Conservation (phyloP, 2,888 invertebrate genomes). For the Caprella mutica region DNA sequence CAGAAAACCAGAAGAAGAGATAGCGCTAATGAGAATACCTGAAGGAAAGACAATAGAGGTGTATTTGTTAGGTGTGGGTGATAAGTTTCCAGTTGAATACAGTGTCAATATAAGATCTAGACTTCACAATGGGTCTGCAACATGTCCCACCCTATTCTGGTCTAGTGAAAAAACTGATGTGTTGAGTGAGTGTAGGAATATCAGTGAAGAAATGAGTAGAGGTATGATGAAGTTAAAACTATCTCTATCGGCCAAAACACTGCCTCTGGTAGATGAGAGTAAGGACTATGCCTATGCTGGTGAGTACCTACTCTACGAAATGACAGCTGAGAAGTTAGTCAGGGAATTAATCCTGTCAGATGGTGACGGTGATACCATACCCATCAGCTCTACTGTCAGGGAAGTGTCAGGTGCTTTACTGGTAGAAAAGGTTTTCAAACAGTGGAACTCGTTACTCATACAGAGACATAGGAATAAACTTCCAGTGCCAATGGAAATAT, state of each 20-base stretch:
- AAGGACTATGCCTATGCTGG: conserved; percentile 2
- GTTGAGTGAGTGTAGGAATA: neutral
- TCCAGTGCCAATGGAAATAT: conserved; percentile 3
- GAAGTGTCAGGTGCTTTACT: neutral
- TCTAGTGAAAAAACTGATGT: neutral
- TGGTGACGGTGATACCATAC: too few species aligned
- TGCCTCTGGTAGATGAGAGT: conserved; percentile 1
- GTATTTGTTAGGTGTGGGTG: conserved; percentile 12
- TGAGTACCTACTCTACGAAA: conserved; percentile 13
- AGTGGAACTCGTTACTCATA: conserved; percentile 20
- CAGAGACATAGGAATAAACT: conserved; percentile 12
- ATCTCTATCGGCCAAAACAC: neutral
- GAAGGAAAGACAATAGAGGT: conserved; percentile 8
- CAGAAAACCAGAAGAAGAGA: conserved; percentile 7
- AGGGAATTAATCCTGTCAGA: too few species aligned
- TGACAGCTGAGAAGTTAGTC: neutral
- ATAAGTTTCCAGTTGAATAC: conserved; percentile 16
- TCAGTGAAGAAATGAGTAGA: neutral
- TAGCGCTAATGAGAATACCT: conserved; percentile 2
- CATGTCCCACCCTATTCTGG: conserved; percentile 22
- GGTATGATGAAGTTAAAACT: conserved; percentile 3
- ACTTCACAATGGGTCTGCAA: conserved; percentile 20
- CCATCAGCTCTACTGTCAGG: too few species aligned
- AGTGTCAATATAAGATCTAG: conserved; percentile 19
- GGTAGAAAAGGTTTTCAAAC: conserved; percentile 6